A percentile compares a stretch with the other conserved stretches of the same genome.
Evolutionary conservation across 2,113 vertebrate genomes (phyloP).

Genomic region (Trichechus manatus): DNA sequence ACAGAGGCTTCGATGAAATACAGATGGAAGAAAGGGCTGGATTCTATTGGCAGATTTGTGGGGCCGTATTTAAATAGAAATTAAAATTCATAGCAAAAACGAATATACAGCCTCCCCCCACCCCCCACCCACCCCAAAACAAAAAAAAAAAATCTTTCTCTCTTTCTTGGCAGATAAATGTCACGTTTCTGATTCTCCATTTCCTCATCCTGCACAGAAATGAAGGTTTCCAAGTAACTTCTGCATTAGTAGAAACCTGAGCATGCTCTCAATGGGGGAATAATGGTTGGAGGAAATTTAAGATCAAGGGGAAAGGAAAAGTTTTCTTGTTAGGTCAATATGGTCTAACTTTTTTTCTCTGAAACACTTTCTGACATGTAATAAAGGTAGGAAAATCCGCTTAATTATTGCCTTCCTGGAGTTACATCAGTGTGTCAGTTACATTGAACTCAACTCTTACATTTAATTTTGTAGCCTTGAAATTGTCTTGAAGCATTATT

Average conservation of each 20-base stretch:
- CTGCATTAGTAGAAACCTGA: neutral
- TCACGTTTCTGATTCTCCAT: neutral
- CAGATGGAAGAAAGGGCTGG: neutral
- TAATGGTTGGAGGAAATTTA: neutral
- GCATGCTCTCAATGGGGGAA: neutral
- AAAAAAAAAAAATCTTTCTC: neutral
- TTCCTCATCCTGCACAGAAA: neutral
- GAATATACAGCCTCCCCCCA: neutral
- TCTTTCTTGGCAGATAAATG: neutral
- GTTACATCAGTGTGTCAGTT: neutral
- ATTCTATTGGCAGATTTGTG: neutral
- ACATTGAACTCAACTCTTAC: conserved; percentile 48
- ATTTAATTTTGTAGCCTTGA: conserved; percentile 62
- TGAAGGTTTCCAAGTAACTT: neutral
- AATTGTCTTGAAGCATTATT: conserved; percentile 28
- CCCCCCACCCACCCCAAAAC: neutral
- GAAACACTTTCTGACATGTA: conserved; percentile 17
- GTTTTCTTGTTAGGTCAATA: neutral
- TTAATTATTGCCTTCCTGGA: conserved; percentile 43
- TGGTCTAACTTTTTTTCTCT: neutral
- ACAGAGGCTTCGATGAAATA: neutral
- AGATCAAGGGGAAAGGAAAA: neutral
- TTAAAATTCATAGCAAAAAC: conserved; percentile 22
- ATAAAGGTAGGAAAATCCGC: conserved; percentile 47
- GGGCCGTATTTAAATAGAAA: neutral